Evolutionary conservation across 2,888 invertebrate genomes (phyloP).

Genomic region (Stenodema calcarata): DNA sequence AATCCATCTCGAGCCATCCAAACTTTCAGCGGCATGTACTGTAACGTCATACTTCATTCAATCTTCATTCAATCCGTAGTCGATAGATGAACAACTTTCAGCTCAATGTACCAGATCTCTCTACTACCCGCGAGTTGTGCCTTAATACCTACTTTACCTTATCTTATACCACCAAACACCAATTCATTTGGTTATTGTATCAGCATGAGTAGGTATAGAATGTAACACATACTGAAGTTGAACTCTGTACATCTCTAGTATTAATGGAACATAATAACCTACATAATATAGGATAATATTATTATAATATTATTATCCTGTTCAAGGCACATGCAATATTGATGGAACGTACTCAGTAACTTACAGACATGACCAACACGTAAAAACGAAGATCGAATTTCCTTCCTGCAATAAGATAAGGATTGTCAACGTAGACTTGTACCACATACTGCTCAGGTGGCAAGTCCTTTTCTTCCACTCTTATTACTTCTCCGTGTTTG

Average conservation of each 20-base stretch:
- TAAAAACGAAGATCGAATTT: constrained; percentile 71
- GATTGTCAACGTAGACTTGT: constrained; percentile 68
- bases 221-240: too few species aligned
- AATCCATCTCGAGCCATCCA: constrained; percentile 71
- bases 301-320: too few species aligned
- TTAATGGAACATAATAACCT: neutral
- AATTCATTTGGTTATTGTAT: too few species aligned
- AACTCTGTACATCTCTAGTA: neutral
- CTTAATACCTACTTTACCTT: too few species aligned
- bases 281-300: neutral
- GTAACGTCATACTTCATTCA: neutral
- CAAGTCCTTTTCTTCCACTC: constrained; percentile 49
- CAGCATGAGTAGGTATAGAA: too few species aligned
- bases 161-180: too few species aligned
- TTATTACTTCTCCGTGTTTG: constrained; percentile 24
- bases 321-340: too few species aligned
- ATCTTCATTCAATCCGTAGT: too few species aligned
- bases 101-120: too few species aligned
- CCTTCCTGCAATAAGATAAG: constrained; percentile 68
- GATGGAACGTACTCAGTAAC: neutral
- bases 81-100: neutral
- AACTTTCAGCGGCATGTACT: constrained; percentile 62
- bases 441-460: constrained; percentile 64
- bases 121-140: too few species aligned
- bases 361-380: constrained; percentile 67